Base-by-base conservation (phyloP, 2,797 vertebrate species). In the Alosa sapidissima region DNA sequence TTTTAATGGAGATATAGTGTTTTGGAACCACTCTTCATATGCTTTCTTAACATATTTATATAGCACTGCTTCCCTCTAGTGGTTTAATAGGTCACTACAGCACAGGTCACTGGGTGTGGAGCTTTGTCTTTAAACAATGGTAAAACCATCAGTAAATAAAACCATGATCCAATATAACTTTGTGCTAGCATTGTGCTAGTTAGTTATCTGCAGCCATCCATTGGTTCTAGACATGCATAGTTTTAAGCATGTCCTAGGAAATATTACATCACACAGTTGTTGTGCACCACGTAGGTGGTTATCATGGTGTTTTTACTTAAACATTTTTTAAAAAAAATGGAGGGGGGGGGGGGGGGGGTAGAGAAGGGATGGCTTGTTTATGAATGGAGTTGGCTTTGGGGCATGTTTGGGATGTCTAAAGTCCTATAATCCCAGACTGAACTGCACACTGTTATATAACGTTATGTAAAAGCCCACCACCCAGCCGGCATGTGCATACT, bases 21-120 rank as follows among this genome's bases (percentile, higher is more conserved):
- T 28, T 28, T 28, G 28, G 28, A 28, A 28, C 28, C 28, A 28
- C 28, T 28, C 28, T 28, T 28, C 28, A 28, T 28, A 10, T 51
- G 49, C 49, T 51, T 10, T 51, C 11, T 9, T 51, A 65, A 24
- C 3, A 28, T 28, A 45, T 47, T 9, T 47, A 21, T 45, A 78
- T 47, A 78, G 36, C 72, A 47, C 72, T 78, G 41, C 36, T 78
- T 14, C 72, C 41, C 72, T 47, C 72, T 78, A 14, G 72, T 78
- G 72, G 72, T 78, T 2, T 19, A 21, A 47, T 41, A 78, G 41
- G 16, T 8, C 41, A 47, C 14, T 78, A 45, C 19, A 75, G 68
- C 36, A 7, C 1, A 41, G 8, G 11, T 68, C 10, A 68, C 62
- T 7, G n/a, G 58, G 5, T n/a, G 58, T 60, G 58, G 13, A 52